Base-by-base conservation (phyloP, 2,888 invertebrate genomes). In the Graphium colonna region DNA sequence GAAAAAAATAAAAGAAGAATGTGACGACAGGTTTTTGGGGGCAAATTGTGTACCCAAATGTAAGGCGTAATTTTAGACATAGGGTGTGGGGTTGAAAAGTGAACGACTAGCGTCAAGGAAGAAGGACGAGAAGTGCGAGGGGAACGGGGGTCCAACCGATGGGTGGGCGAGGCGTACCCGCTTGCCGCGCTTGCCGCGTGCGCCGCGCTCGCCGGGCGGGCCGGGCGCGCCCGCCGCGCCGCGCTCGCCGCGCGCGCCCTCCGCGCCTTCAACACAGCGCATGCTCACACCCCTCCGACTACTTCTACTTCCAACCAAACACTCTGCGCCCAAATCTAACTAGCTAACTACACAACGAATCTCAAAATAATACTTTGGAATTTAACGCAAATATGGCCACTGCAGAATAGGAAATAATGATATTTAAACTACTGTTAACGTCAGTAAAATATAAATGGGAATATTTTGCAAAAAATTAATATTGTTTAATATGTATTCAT, bases 161-260 rank as follows among this genome's bases (percentile, higher is more conserved):
- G 33, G 55, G 52, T 43, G 45, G 28, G 45, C 33, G 59, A 56
- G 47, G 52, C 52, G 60, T 95, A 97, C 97, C 96, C 95, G 92
- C 91, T 97, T 97, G 92, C 97, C 97, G 87, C 96, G 94, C 83
- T 96, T 96, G 79, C 98, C 97, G 77, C 97, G 92, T 67, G 94
- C 92, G 79, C 98, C 98, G 86, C 95, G 96, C 82, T 96, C 97
- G 67, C 97, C 98, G 70, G 93, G 90, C 69, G 91, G 90, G 71
- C 96, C 96, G 69, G 94, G 92, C 63, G 94, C 94, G 69, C 96
- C 96, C 65, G 92, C 71, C 73, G 94, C 94, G 75, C 95, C 95
- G 81, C 95, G 95, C 83, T 94, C 94, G 79, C 97, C 96, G 80
- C 93, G 92, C 66, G 89, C 88, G 49, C 93, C 93, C 68, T 90